Conservation (phyloP, 23 tunicate species). For the Botrylloides violaceus region DNA sequence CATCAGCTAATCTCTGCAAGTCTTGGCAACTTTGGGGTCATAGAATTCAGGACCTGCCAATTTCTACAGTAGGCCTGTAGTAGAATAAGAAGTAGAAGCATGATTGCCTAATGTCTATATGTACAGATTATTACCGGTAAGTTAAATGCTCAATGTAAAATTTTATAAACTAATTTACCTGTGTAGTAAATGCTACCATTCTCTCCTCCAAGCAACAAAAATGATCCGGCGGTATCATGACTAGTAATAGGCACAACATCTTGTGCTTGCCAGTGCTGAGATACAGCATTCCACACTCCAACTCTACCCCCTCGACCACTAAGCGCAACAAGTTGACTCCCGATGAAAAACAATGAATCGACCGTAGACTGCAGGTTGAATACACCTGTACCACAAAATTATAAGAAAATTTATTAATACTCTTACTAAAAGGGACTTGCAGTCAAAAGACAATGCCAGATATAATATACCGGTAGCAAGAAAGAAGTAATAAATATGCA, state of each 20-base stretch:
- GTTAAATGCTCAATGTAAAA: too few relatives aligned
- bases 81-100: too few relatives aligned
- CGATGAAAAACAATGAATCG: slow-evolving; percentile 76
- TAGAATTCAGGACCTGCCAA: too few relatives aligned
- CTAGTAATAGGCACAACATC: slow-evolving; percentile 81
- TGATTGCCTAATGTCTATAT: too few relatives aligned
- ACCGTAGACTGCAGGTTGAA: slow-evolving; percentile 65
- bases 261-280: slow-evolving; percentile 95
- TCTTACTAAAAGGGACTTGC: too few relatives aligned
- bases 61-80: too few relatives aligned
- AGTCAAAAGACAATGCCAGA: too few relatives aligned
- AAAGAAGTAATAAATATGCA: neutral
- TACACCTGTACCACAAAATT: slow-evolving; percentile 23
- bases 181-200: slow-evolving; percentile 84
- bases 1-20: too few relatives aligned
- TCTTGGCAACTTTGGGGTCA: too few relatives aligned
- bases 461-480: neutral
- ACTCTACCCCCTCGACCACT: slow-evolving; percentile 60
- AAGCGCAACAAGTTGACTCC: slow-evolving; percentile 78
- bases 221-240: slow-evolving; percentile 86
- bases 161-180: too few relatives aligned
- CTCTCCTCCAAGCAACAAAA: slow-evolving; percentile 70
- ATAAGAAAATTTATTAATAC: too few relatives aligned
- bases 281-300: slow-evolving; percentile 96
- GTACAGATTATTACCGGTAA: too few relatives aligned